Base-by-base conservation (phyloP, 2,888 invertebrate species). In the Eustalomyia histrio region DNA sequence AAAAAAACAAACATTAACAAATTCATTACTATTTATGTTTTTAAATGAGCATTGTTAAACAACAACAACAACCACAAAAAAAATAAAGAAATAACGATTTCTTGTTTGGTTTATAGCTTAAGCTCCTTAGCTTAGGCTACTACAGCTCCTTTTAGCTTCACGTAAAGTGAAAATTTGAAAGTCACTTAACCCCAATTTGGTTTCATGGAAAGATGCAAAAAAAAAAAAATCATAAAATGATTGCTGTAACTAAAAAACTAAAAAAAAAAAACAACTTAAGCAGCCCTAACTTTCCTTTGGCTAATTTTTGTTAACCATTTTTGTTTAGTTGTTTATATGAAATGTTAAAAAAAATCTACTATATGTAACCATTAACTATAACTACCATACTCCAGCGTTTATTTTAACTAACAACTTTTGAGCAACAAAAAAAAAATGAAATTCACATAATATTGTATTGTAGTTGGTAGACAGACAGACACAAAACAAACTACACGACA, bases 211-310 rank as follows among this genome's bases (percentile, higher is more conserved):
- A 53, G 47, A 71, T 12, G 24, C 39, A 68, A 57, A 63, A 29
- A 17, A 17, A 57, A 74, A 63, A n/a, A 21, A 61, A 50, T 55
- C 14, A 43, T 43, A 61, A 72, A 29, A 72, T 67, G 67, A 78
- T 53, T n/a, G 29, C 71, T 43, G 50, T 8, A 65, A 33, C 17
- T 10, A 68, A 17, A 16, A 7, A 58, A 71, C 24, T 52, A 16
- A 21, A 39, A 21, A 17, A 43, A 47, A 57, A 35, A 67, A n/a
- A n/a, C n/a, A n/a, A 63, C 18, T 24, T 61, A 71, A 69, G 33
- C 74, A 67, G 78, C 81, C 81, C 81, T 75, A 84, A 84, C 83
- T 84, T 84, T 84, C 84, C 79, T 84, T 79, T 76, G 76, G 83
- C 84, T 83, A 82, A 80, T 84, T 84, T 83, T 82, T 80, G 64